Evolutionary conservation across 2,113 vertebrate genomes (phyloP).

Genomic region (Phylloscopus trochilus): DNA sequence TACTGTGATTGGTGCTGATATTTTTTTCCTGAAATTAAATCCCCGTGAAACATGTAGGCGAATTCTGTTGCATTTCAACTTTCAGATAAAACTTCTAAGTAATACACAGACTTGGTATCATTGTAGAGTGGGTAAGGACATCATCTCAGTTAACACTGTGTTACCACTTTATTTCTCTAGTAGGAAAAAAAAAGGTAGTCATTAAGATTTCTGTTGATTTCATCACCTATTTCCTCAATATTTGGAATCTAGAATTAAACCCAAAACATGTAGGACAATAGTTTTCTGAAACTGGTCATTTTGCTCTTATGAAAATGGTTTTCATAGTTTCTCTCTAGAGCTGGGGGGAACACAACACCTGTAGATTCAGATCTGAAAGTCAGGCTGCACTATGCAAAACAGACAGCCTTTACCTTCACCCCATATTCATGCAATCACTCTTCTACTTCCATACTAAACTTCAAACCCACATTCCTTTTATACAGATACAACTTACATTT

Average conservation of each 20-base stretch:
- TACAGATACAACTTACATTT: neutral
- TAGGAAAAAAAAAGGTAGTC: neutral
- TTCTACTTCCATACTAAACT: neutral
- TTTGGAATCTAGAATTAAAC: neutral
- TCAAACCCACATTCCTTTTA: neutral
- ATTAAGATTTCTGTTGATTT: neutral
- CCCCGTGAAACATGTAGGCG: rapidly evolving
- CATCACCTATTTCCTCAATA: neutral
- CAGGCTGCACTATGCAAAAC: neutral
- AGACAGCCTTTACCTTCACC: neutral
- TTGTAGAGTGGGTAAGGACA: neutral
- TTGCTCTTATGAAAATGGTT: neutral
- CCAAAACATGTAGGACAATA: neutral
- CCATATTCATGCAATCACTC: neutral
- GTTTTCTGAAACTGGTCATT: neutral
- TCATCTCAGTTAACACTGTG: neutral
- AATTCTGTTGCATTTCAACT: neutral
- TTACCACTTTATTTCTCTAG: neutral
- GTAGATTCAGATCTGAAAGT: neutral
- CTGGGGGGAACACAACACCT: neutral
- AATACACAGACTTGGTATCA: neutral
- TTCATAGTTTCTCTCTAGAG: neutral
- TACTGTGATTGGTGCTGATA: neutral
- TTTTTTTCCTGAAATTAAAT: neutral
- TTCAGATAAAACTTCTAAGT: neutral